Base-by-base conservation (phyloP, 2,888 invertebrate species). In the Zaprionus lineosus region DNA sequence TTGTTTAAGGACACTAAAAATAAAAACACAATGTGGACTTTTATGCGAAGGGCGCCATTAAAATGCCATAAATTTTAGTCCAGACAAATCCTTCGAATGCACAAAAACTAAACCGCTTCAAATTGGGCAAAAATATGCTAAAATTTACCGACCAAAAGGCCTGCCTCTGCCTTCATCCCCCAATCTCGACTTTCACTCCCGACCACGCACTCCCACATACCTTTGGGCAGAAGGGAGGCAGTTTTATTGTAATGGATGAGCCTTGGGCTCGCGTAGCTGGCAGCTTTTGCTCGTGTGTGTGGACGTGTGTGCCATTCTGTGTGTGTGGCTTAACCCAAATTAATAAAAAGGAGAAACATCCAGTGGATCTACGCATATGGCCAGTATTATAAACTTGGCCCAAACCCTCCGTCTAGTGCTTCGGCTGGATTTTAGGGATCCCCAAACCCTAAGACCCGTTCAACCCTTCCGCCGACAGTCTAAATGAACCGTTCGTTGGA, bases 291-390 rank as follows among this genome's bases (percentile, higher is more conserved):
- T n/a, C n/a, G n/a, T n/a, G n/a, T 44, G 29, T 16, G 19, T 29
- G n/a, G 33, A 14, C 34, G 46, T 47, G 24, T 21, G 52, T 47
- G 53, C n/a, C n/a, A n/a, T n/a, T n/a, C n/a, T n/a, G n/a, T n/a
- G n/a, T n/a, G 43, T 46, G 61, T 60, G 70, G 86, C 75, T 78
- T 83, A 83, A 73, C 71, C 76, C 71, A 79, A 84, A 83, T 86
- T 84, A 84, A 84, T 84, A 84, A 57, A 40, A 50, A 18, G 21
- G 41, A 52, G 53, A 47, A 51, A 58, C 59, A 81, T 64, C 34
- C 47, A 74, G 70, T 75, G 73, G 68, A 78, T 81, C 37, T 69
- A 46, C 40, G 65, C 74, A 75, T 68, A 63, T 73, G 77, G 64
- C 64, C 65, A 63, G 64, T 76, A 66, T 66, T 75, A 61, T 71